These are phyloP conservation scores for Dicerorhinus sumatrensis DNA, from an alignment of 2,113 vertebrate genomes.

Conservation along the genomic window DNA sequence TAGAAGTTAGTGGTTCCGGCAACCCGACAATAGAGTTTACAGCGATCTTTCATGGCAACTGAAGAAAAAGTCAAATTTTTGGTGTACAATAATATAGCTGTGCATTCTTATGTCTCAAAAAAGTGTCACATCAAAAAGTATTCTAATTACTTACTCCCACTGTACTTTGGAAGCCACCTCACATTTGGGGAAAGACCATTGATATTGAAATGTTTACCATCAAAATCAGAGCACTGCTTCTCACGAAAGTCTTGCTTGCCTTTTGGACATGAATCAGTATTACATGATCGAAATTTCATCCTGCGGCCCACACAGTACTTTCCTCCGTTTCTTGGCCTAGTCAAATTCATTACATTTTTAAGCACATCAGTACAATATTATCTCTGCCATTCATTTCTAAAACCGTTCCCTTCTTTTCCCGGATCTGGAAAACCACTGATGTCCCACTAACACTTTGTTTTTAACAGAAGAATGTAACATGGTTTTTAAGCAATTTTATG, in stretches of 20 bases:
- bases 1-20: slow-evolving; percentile 96
- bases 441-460: not conserved
- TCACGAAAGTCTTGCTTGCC: slow-evolving; percentile 95
- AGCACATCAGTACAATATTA: slow-evolving; percentile 71
- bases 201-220: slow-evolving; percentile 98
- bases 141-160: slow-evolving; percentile 93
- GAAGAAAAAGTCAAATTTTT: slow-evolving; percentile 76
- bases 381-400: slow-evolving; percentile 41
- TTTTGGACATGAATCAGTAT: slow-evolving; percentile 95
- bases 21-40: slow-evolving; percentile 98
- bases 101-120: not conserved
- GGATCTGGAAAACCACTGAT: slow-evolving; percentile 18
- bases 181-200: slow-evolving; percentile 95
- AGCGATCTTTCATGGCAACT: slow-evolving; percentile 98
- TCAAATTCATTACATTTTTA: slow-evolving; percentile 77
- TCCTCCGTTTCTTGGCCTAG: slow-evolving; percentile 95
- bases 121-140: not conserved
- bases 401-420: slow-evolving; percentile 34
- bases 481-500: not conserved
- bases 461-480: not conserved
- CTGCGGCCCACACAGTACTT: slow-evolving; percentile 97
- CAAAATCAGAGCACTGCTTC: slow-evolving; percentile 96
- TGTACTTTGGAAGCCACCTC: slow-evolving; percentile 98
- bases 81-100: slow-evolving; percentile 2
- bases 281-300: slow-evolving; percentile 99